Evolutionary conservation across 1,140 invertebrate species (phyloP), one percentile per base, ranked within the genome.

Genomic region (Macrotrachela quadricornifera): DNA sequence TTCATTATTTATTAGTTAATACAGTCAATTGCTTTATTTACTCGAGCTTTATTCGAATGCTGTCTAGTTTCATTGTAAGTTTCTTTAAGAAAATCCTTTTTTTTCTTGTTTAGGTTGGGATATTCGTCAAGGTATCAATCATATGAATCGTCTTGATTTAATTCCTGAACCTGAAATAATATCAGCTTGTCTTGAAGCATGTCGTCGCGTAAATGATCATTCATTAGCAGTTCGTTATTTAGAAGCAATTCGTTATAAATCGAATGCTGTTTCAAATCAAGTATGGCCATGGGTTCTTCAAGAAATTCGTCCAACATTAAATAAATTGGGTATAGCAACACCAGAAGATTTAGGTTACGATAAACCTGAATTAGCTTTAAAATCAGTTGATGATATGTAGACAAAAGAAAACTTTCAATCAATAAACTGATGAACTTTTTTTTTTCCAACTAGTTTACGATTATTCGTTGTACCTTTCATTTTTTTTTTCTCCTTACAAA

Each of bases 271-370:
- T 57, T 76, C 78, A 4, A 76, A 78, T 12, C 79, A 81, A 65
- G 82, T 92, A 53, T 94, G 85, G 64, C 85, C 86, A 10, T 95
- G 87, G 65, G 75, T 95, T 58, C 66, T 92, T 14, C 80, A 91
- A 75, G 85, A 94, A 75, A 85, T 95, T 61, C 76, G 75, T 60
- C 90, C 92, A 39, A 90, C 86, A 13, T 72, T 97, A 13, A 77
- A 80, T 46, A 86, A 97, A 72, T 72, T 99, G 39, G 91, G 92
- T 17, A 81, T 97, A 59, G 79, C 78, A 30, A 94, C 90, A 16
- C 83, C 83, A 13, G 91, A 95, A 71, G 85, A 95, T 64, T 73
- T 99, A 60, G 90, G 90, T 48, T 94, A 88, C 64, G 87, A 95
- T 69, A 85, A 95, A 71, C 92, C 92, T 49, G 91, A 99, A 73